Evolutionary conservation across 2,797 vertebrate genomes (phyloP).

Genomic region (Antrozous pallidus): DNA sequence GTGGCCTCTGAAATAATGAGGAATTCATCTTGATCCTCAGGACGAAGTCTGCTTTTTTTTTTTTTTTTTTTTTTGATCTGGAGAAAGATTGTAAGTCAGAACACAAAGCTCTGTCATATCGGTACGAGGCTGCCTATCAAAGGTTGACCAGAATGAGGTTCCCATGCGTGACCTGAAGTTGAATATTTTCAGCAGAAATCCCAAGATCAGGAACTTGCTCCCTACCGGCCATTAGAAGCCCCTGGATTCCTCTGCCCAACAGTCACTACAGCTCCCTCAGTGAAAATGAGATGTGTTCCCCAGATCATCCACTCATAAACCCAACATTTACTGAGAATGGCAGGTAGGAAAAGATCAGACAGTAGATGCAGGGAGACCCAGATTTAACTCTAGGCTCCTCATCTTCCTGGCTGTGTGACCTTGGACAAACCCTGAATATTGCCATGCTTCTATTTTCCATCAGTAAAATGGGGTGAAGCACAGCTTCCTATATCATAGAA

Average conservation of each 20-base stretch:
- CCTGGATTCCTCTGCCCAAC: background rate
- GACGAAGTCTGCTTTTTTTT: background rate
- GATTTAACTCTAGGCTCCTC: background rate
- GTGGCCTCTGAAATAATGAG: background rate
- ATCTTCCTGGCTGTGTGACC: background rate
- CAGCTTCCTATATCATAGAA: fast-evolving
- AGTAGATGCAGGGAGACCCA: fast-evolving
- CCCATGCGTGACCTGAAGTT: background rate
- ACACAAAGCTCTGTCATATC: background rate
- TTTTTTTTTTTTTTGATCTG: too few relatives aligned
- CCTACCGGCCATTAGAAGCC: background rate
- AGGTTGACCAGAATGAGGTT: background rate
- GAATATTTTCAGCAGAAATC: background rate
- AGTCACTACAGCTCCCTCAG: background rate
- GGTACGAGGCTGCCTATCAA: background rate
- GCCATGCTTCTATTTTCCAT: background rate
- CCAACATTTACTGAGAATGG: background rate
- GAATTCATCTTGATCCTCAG: background rate
- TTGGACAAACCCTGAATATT: background rate
- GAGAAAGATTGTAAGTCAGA: background rate
- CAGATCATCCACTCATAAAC: background rate
- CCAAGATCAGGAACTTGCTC: background rate
- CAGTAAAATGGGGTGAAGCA: background rate
- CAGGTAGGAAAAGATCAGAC: background rate
- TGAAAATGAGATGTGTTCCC: background rate